phyloP scores from a whole-genome alignment of 2,797 vertebrate species.

The Nannoperca obscura region DNA sequence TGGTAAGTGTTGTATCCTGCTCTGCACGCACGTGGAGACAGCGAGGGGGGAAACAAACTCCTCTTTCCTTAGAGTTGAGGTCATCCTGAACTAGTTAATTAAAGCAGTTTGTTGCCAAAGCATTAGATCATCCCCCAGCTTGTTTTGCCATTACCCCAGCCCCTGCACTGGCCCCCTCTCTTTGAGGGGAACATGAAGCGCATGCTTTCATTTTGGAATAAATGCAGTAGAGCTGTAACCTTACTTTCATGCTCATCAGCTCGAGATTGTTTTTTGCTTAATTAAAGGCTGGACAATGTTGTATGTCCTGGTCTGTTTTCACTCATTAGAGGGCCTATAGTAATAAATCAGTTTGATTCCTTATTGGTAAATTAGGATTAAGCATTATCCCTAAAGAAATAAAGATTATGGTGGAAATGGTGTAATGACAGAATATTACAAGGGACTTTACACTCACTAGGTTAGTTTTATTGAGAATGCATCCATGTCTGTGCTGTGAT shows the following conservation, averaged over 20 bases:
- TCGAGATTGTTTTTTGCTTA: neutral
- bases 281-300: neutral
- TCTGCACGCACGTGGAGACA: slow-evolving; percentile 42
- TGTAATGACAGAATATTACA: slow-evolving; percentile 4
- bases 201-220: neutral
- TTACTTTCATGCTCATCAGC: neutral
- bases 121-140: slow-evolving; percentile 74
- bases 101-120: slow-evolving; percentile 77
- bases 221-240: slow-evolving; percentile 4
- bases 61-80: slow-evolving; percentile 56
- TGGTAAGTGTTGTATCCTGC: slow-evolving; percentile 41
- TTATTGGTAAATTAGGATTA: neutral
- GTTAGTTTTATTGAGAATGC: slow-evolving; percentile 8
- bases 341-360: neutral
- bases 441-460: neutral
- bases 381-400: neutral
- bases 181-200: slow-evolving; percentile 35
- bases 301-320: neutral
- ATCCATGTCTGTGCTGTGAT: neutral
- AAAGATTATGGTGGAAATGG: neutral
- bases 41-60: slow-evolving; percentile 19
- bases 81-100: slow-evolving; percentile 75
- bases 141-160: slow-evolving; percentile 67
- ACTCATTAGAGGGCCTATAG: neutral
- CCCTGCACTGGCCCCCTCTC: slow-evolving; percentile 44